Conservation (phyloP, 64 coral and sea anemone genomes). For the Catalaphyllia jardinei region DNA sequence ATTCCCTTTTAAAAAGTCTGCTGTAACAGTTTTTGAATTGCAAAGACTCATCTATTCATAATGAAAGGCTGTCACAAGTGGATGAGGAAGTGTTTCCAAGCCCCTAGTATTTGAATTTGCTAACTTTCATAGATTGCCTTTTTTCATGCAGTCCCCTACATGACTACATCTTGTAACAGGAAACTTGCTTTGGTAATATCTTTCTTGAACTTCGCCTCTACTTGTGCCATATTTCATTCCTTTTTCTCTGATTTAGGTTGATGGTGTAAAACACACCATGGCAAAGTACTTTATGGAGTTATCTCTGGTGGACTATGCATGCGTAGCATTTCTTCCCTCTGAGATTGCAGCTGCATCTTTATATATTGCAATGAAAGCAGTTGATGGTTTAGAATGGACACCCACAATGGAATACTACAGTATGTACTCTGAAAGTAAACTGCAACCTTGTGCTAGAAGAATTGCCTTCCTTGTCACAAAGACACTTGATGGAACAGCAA, state of each 20-base stretch:
- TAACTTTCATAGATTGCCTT: no score
- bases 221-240: no score
- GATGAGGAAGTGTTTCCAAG: no score
- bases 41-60: no score
- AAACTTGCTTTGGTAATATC: no score
- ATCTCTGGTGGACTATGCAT: conserved; percentile 80
- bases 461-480: conserved; percentile 60
- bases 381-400: conserved; percentile 73
- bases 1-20: no score
- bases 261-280: conserved; percentile 71
- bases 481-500: conserved; percentile 43
- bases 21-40: no score
- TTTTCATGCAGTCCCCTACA: no score
- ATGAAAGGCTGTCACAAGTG: no score
- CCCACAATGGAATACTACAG: conserved; percentile 90
- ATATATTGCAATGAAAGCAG: conserved; percentile 64
- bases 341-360: conserved; percentile 86
- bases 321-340: conserved; percentile 77
- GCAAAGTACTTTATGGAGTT: conserved; percentile 99
- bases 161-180: no score
- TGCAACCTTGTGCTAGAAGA: conserved; percentile 73
- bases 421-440: conserved; percentile 67
- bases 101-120: no score
- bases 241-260: conserved; percentile 48
- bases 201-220: no score